A percentile compares a stretch with the other conserved stretches of the same genome.
Evolutionary conservation across 1,140 invertebrate species (phyloP).

Genomic region (Anoplophora glabripennis): DNA sequence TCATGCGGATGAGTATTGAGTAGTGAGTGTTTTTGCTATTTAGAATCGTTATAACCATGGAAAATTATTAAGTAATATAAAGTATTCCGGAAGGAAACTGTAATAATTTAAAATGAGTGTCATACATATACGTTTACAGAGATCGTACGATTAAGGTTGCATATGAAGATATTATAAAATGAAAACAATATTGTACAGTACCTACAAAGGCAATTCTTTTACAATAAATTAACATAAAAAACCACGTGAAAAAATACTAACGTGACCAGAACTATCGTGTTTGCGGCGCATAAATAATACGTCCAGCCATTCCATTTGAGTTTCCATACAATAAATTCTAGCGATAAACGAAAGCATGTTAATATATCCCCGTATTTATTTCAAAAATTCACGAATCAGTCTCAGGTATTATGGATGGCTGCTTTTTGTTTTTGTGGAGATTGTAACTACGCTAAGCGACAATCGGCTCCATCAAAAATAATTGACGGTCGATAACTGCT

Average conservation of each 20-base stretch:
- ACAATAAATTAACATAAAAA: slow-evolving; percentile 30
- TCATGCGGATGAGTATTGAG: too few species aligned
- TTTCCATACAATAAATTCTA: slow-evolving; percentile 31
- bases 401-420: slow-evolving; percentile 23
- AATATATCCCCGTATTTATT: slow-evolving; percentile 34
- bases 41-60: too few species aligned
- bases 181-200: slow-evolving; percentile 15
- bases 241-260: slow-evolving; percentile 25
- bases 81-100: too few species aligned
- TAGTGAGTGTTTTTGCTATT: too few species aligned
- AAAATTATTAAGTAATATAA: too few species aligned
- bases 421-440: slow-evolving; percentile 15
- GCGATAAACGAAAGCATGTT: slow-evolving; percentile 35
- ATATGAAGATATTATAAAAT: slow-evolving; percentile 11
- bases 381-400: slow-evolving; percentile 30
- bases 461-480: too few species aligned
- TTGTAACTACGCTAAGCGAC: too few species aligned
- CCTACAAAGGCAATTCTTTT: slow-evolving; percentile 20
- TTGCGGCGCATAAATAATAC: slow-evolving; percentile 29
- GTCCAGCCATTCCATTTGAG: slow-evolving; percentile 28
- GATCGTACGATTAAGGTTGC: too few species aligned
- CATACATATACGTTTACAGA: too few species aligned
- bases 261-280: slow-evolving; percentile 36
- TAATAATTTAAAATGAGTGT: too few species aligned
- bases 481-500: too few species aligned